Conservation (phyloP, 2,888 invertebrate species). For the Rhopalosiphum nymphaeae region DNA sequence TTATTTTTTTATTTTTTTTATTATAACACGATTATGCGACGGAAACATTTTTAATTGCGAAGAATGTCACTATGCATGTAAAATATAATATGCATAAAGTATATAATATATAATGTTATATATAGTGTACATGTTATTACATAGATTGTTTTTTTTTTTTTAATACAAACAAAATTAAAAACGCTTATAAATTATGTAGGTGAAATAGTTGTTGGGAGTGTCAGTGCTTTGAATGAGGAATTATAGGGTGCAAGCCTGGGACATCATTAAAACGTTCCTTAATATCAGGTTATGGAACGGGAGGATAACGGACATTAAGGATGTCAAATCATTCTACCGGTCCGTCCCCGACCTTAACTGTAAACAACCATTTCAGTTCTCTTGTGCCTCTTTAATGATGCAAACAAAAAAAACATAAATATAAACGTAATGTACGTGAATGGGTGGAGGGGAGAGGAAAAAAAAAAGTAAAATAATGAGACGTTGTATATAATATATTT, state of each 20-base stretch:
- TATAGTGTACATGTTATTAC: neutral
- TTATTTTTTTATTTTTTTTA: neutral
- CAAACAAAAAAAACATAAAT: constrained; percentile 62
- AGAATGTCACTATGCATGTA: neutral
- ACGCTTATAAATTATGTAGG: constrained; percentile 57
- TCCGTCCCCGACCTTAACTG: constrained; percentile 64
- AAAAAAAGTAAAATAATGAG: constrained; percentile 64
- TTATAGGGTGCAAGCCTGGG: constrained; percentile 55
- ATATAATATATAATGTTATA: constrained; percentile 15
- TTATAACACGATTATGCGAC: neutral
- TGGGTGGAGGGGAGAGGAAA: neutral
- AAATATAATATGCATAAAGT: neutral
- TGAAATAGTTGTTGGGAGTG: constrained; percentile 53
- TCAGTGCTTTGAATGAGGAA: constrained; percentile 47
- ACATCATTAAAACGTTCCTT: constrained; percentile 63
- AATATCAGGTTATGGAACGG: constrained; percentile 60
- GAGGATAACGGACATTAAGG: constrained; percentile 64
- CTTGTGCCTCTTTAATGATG: constrained; percentile 64
- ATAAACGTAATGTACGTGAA: constrained; percentile 58
- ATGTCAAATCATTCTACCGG: constrained; percentile 61
- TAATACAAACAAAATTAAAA: constrained; percentile 40
- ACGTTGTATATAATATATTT: constrained; percentile 52
- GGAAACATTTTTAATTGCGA: neutral
- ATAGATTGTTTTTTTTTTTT: constrained; percentile 12
- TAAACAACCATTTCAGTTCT: constrained; percentile 64